Conservation (phyloP, 2,888 invertebrate species). For the Drosophila sordidula region DNA sequence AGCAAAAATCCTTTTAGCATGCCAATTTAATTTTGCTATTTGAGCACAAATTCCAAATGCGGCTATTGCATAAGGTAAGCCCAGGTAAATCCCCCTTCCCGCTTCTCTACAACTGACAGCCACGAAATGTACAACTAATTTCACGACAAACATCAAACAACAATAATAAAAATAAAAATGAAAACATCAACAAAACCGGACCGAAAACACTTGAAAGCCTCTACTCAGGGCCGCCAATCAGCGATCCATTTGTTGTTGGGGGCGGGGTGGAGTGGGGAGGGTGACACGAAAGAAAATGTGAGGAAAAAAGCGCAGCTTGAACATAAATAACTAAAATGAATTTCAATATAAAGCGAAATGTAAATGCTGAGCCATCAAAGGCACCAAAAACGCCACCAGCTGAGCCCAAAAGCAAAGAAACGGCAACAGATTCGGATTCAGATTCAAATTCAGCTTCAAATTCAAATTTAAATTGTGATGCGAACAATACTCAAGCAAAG, state of each 20-base stretch:
- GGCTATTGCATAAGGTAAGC: slow-evolving; percentile 28
- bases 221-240: slow-evolving; percentile 66
- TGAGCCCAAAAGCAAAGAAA: slow-evolving; percentile 36
- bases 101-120: background rate
- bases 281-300: slow-evolving; percentile 23
- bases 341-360: slow-evolving; percentile 67
- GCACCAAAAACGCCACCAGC: slow-evolving; percentile 47
- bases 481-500: slow-evolving; percentile 41
- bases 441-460: slow-evolving; percentile 17
- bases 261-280: background rate
- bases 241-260: slow-evolving; percentile 52
- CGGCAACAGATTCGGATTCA: slow-evolving; percentile 5
- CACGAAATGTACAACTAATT: slow-evolving; percentile 44
- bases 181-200: too few species aligned
- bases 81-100: background rate
- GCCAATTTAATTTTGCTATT: slow-evolving; percentile 35
- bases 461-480: slow-evolving; percentile 20
- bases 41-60: slow-evolving; percentile 7
- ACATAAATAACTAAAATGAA: slow-evolving; percentile 72
- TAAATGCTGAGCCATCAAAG: slow-evolving; percentile 77
- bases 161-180: slow-evolving; percentile 24
- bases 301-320: slow-evolving; percentile 62
- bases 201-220: slow-evolving; percentile 45
- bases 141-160: slow-evolving; percentile 24
- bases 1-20: slow-evolving; percentile 33